Evolutionary conservation across 2,797 vertebrate species (phyloP), one percentile per base, ranked within the genome.

Genomic region (Esox lucius): DNA sequence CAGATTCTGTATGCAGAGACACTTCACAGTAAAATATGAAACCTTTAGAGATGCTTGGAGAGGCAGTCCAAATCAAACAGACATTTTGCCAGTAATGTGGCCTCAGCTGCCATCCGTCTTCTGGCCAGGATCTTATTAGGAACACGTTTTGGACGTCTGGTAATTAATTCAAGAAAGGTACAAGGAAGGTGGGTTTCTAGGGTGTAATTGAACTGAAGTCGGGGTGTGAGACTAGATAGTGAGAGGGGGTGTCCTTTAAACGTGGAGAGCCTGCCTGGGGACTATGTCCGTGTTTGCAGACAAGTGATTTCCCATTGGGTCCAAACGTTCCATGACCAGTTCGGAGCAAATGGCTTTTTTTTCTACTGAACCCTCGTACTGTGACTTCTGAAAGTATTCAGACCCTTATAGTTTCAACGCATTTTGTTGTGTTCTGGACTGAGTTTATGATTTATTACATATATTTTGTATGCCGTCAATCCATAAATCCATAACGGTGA

Each of bases 61-160:
- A 5, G 12, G 11, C 71, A 12, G 19, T 90, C 91, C 91, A 92
- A 92, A 70, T 79, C 80, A 91, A 91, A 91, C 89, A 91, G 80
- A 88, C 79, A 72, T 75, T 70, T 62, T 87, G 90, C 89, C 89
- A 91, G 79, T 15, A 68, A 81, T 83, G 74, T 59, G 56, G 61
- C 79, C 82, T 86, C 80, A 53, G 75, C 33, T 83, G 74, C 71
- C 78, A 86, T 91, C 84, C 86, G 85, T 90, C 88, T 89, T 59
- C 35, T 74, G 68, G 75, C 33, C 1, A 65, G 71, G 77, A 85
- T 77, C n/a, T 88, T 86, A 84, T 87, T 85, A 81, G 48, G 2
- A 84, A 84, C 81, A 78, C 75, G 76, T 84, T 86, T 87, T 85
- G 73, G 78, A 84, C 53, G 4, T 78, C 69, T 78, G 53, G n/a